These are phyloP conservation scores for Hippasteria phrygiana DNA, from an alignment of 53 echinoderm and acorn worm genomes.

Conservation along the genomic window DNA sequence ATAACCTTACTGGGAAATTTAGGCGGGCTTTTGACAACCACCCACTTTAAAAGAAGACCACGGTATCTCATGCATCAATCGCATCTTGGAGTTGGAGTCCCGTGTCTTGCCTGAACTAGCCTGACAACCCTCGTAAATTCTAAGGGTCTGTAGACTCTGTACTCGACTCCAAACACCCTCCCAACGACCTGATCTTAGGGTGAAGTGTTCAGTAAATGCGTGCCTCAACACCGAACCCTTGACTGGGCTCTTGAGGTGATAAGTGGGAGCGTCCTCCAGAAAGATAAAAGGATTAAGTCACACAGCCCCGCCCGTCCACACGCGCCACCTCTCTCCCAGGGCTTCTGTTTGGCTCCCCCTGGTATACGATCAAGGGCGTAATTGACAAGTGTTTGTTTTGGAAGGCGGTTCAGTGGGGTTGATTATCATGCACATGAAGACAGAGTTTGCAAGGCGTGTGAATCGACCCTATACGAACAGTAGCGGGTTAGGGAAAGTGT, in stretches of 20 bases:
- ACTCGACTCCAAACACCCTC: too few relatives aligned
- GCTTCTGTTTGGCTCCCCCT: background rate
- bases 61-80: too few relatives aligned
- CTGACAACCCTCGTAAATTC: too few relatives aligned
- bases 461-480: background rate
- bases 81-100: too few relatives aligned
- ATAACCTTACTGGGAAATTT: too few relatives aligned
- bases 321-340: background rate
- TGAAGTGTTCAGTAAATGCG: conserved; percentile 10
- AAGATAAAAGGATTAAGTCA: conserved; percentile 41
- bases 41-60: too few relatives aligned
- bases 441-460: background rate
- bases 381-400: conserved; percentile 40
- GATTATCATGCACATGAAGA: conserved; percentile 36
- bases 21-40: too few relatives aligned
- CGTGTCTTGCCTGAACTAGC: too few relatives aligned
- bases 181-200: conserved; percentile 20
- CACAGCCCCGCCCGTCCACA: conserved; percentile 12
- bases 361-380: background rate
- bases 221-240: background rate
- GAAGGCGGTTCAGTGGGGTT: conserved; percentile 9
- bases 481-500: background rate
- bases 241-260: background rate
- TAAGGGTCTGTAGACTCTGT: too few relatives aligned
- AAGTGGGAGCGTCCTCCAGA: conserved; percentile 15